Conservation (phyloP, 2,888 invertebrate genomes). For the Lampropteryx suffumata region DNA sequence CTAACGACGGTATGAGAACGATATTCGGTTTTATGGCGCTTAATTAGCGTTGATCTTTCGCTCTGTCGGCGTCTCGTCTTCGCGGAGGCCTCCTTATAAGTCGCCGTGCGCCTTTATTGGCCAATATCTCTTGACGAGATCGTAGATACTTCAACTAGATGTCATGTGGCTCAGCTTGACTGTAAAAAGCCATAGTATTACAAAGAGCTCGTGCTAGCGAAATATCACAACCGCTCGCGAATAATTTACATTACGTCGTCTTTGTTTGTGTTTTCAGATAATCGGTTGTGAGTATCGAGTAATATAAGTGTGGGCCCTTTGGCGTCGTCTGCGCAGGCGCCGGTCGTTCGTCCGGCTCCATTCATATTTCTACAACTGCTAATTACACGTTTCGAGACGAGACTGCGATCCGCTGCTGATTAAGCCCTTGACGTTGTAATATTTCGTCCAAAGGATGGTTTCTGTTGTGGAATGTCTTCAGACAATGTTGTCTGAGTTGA, state of each 20-base stretch:
- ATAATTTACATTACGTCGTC: conserved; percentile 19
- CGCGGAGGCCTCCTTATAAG: conserved; percentile 59
- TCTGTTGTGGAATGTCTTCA: conserved; percentile 24
- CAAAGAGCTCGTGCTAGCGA: conserved; percentile 19
- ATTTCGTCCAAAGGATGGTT: conserved; percentile 48
- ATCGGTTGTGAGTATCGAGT: conserved; percentile 31
- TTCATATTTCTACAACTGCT: conserved; percentile 75
- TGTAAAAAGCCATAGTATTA: conserved; percentile 47
- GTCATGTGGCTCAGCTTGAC: conserved; percentile 52
- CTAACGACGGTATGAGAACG: conserved; percentile 65
- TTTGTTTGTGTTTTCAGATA: conserved; percentile 22
- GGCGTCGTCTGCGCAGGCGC: conserved; percentile 49
- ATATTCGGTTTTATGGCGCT: conserved; percentile 77
- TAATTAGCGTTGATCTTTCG: conserved; percentile 77
- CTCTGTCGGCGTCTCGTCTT: conserved; percentile 58
- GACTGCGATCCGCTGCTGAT: conserved; percentile 59
- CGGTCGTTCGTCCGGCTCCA: conserved; percentile 44
- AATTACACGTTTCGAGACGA: conserved; percentile 62
- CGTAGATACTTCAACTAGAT: conserved; percentile 64
- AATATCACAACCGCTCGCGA: conserved; percentile 23
- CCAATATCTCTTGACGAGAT: conserved; percentile 57
- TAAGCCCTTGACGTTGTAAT: conserved; percentile 67
- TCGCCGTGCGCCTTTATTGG: conserved; percentile 61
- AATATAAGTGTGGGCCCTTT: conserved; percentile 47
- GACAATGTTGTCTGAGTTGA: conserved; percentile 37